phyloP scores from a whole-genome alignment of 2,888 invertebrate genomes.

The Microchrysa polita region DNA sequence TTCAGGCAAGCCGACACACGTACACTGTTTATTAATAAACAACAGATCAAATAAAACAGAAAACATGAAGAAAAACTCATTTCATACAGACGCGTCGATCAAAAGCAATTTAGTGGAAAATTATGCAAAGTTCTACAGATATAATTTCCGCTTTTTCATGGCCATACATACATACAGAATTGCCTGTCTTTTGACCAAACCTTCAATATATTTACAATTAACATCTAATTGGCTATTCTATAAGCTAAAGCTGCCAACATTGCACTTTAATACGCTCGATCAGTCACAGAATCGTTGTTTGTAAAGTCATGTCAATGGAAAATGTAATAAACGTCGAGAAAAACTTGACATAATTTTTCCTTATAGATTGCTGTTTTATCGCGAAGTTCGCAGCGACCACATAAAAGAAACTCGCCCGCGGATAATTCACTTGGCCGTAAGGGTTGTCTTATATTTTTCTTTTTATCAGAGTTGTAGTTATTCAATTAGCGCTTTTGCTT shows the following conservation, averaged over 20 bases:
- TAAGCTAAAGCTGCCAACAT: constrained; percentile 6
- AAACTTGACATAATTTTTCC: constrained; percentile 23
- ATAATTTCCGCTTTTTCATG: constrained; percentile 22
- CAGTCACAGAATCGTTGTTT: background rate
- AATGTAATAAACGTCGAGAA: background rate
- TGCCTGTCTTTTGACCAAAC: constrained; percentile 6
- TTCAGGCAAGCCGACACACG: too few species aligned
- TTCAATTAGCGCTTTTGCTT: too few species aligned
- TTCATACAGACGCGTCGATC: background rate
- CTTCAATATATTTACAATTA: constrained; percentile 15
- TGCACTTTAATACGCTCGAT: background rate
- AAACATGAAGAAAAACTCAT: constrained; percentile 5
- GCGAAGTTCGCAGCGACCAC: too few species aligned
- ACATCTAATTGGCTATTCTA: constrained; percentile 28
- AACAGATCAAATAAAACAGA: background rate
- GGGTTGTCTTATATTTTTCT: too few species aligned
- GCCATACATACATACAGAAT: background rate
- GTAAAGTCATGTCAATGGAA: background rate
- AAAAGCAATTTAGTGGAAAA: background rate
- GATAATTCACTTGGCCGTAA: too few species aligned
- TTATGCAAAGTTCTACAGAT: background rate
- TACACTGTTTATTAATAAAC: too few species aligned
- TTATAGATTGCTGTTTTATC: background rate
- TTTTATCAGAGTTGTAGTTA: too few species aligned
- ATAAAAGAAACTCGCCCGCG: too few species aligned